Base-by-base conservation (phyloP, 2,888 invertebrate genomes). In the Axea sp. region DNA sequence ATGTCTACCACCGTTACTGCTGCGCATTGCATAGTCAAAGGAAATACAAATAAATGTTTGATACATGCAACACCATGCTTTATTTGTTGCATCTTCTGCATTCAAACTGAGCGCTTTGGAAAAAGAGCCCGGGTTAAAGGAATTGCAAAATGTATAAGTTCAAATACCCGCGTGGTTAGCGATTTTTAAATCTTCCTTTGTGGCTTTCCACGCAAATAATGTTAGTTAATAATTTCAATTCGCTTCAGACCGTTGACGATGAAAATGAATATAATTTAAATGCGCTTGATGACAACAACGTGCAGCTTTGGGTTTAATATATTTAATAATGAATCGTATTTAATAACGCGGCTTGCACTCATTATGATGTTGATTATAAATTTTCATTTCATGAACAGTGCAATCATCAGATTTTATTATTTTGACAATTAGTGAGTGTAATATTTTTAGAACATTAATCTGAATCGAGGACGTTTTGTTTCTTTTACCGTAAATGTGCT, bases 51-150 rank as follows among this genome's bases (percentile, higher is more conserved):
- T 60, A 74, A 65, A 69, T 64, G 64, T 65, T 74, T 74, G 64
- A 74, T 68, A 74, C 62, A 73, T 73, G 53, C 43, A 53, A 51
- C 73, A 24, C 60, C 39, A 41, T 39, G 62, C 65, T 67, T 55
- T 73, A 68, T 64, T 73, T 67, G 57, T 59, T 60, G 55, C 64
- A 57, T 49, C 57, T 47, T 74, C 59, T 59, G 57, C 51, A 57
- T 47, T 62, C 57, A 53, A 55, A 81, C 75, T 74, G n/a, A n/a
- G 59, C 43, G 73, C 78, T 76, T 69, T 78, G 80, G 84, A 84
- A 86, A 87, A 87, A 86, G 85, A 86, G 84, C 84, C 85, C 83
- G 84, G 85, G 85, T 86, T 84, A 83, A 84, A 86, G 85, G 84
- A 86, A 86, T 86, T 81, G 82, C 82, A 49, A 68, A 51, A 68